These are phyloP conservation scores for Drosophila hydei DNA, from an alignment of 1,140 invertebrate species.

Conservation along the genomic window DNA sequence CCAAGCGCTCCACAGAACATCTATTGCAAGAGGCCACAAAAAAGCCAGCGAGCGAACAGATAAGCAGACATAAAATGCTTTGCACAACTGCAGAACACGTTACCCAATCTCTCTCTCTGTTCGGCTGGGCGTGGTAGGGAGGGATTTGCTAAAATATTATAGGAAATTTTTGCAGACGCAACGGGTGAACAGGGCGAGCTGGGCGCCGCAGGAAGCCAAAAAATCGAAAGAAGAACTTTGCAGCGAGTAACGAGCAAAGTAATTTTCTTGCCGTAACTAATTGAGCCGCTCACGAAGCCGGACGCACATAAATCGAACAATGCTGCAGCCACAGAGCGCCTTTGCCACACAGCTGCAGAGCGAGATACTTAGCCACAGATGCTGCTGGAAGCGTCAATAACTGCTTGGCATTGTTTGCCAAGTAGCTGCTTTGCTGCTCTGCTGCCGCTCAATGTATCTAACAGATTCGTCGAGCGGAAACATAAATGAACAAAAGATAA, in stretches of 20 bases:
- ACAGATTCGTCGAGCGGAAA: conserved; percentile 44
- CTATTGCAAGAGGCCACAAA: conserved; percentile 39
- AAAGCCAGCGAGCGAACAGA: conserved; percentile 11
- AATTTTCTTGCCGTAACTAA: conserved; percentile 78
- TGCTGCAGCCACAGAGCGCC: conserved; percentile 16
- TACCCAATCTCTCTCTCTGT: conserved; percentile 19
- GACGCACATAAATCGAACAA: conserved; percentile 70
- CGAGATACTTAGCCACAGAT: conserved; percentile 15
- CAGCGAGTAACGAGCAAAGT: conserved; percentile 51
- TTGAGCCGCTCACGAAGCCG: conserved; percentile 58
- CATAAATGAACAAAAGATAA: conserved; percentile 63
- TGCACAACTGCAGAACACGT: conserved; percentile 34
- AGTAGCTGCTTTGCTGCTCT: background rate
- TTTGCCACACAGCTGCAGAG: conserved; percentile 12
- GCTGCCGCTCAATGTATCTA: conserved; percentile 31
- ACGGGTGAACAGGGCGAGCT: conserved; percentile 16
- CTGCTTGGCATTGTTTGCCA: conserved; percentile 22
- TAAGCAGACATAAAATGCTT: conserved; percentile 37
- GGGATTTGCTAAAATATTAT: conserved; percentile 35
- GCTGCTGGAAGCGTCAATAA: conserved; percentile 35
- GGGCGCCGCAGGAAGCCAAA: conserved; percentile 50
- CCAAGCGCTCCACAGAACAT: conserved; percentile 16
- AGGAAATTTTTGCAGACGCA: conserved; percentile 31
- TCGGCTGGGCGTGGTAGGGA: background rate
- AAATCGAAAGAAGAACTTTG: conserved; percentile 40